Base-by-base conservation (phyloP, 2,797 vertebrate species). In the Telmatherina bonti region DNA sequence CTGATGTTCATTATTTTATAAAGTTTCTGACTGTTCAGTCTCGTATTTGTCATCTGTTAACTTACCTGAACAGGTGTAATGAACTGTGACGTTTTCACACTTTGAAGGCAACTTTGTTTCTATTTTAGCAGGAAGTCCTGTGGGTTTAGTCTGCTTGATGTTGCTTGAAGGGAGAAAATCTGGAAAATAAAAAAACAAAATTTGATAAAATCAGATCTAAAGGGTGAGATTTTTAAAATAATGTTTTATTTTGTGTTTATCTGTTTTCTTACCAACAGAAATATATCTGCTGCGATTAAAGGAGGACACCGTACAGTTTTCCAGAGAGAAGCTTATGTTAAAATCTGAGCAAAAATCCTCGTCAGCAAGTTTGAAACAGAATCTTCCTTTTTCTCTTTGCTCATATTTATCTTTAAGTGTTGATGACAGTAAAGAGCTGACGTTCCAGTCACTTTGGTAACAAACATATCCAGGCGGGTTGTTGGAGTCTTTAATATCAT, bases 31-130 rank as follows among this genome's bases (percentile, higher is more conserved):
- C 20, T 16, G 20, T 9, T 20, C 9, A 36, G 31, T 58, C 30
- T 26, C 4, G n/a, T 1, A 7, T 13, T 29, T 67, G 16, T 36
- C 20, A 2, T 51, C 2, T 63, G 2, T 30, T 43, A 47, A 20
- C 71, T 84, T 74, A 92, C 90, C 47, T 0, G 0, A 2, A 74
- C 81, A 84, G 30, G 2, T 80, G 75, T 85, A 89, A 15, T 18
- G 8, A 41, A 62, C 15, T 0, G 5, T 4, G 9, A 84, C 7
- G 27, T 41, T n/a, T n/a, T n/a, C n/a, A n/a, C n/a, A n/a, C n/a
- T n/a, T n/a, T n/a, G 1, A 4, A 3, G 18, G 72, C 9, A 70
- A 60, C 2, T n/a, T 0, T 26, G n/a, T 0, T 11, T 61, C 0
- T 3, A 91, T 79, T 2, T 27, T 0, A 5, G 1, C 36, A 38